Evolutionary conservation across 1,140 invertebrate genomes (phyloP), one percentile per base, ranked within the genome.

Genomic region (Solenopsis invicta): DNA sequence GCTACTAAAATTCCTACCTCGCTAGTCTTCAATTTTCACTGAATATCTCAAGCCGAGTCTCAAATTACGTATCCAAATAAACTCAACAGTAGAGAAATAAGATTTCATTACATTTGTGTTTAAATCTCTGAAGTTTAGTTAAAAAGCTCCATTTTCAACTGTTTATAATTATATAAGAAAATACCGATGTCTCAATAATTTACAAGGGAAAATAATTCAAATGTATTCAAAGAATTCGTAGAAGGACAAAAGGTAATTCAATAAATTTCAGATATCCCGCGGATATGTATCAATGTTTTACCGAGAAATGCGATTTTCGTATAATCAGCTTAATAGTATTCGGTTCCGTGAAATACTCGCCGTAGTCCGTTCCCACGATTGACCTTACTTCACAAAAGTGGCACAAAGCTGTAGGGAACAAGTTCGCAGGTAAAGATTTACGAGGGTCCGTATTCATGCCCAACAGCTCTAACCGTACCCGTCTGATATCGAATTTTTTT

Each of bases 341-440:
- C n/a, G 59, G 59, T 18, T 16, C 18, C 41, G 41, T 48, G 56
- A 62, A 64, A 48, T 64, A 34, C 54, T 45, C 13, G 72, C 45
- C 37, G 34, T 41, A 59, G 54, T 78, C 10, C 61, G 76, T 66
- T 78, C 76, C 61, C 76, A 78, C 76, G 76, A 48, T 48, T 50
- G 61, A 66, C 45, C 61, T 64, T 64, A 77, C 75, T 77, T 64
- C 34, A 75, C 72, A 34, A 34, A 66, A 45, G 61, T 66, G 48
- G 24, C 59, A 66, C 45, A 78, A 78, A 34, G 41, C 75, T 64
- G 45, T 37, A 50, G 61, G 24, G 41, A 78, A 76, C 34, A 45
- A 48, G 61, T 24, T 78, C 61, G 61, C 45, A 66, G 75, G 56
- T 78, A 66, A 64, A 77, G 61, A 78, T 66, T 66, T 66, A 66